Conservation (phyloP, 2,113 vertebrate species). For the Psettodes erumei region DNA sequence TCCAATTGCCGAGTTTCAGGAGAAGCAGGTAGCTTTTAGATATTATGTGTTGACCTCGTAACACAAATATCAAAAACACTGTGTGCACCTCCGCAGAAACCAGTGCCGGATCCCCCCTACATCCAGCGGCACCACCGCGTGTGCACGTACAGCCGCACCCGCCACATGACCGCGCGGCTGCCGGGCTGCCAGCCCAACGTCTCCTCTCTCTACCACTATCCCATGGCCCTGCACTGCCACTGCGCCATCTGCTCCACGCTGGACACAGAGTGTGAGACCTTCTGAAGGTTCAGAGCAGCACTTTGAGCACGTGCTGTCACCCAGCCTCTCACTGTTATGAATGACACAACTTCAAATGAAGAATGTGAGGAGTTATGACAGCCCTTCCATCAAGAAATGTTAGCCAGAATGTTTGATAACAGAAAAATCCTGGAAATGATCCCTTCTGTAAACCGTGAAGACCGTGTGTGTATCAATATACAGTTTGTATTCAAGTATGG, state of each 20-base stretch:
- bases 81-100: slow-evolving; percentile 68
- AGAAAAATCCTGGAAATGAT: neutral
- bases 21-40: neutral
- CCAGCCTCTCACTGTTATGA: neutral
- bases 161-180: slow-evolving; percentile 74
- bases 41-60: neutral
- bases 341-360: too few relatives aligned
- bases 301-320: neutral
- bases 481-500: neutral
- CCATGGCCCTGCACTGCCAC: slow-evolving; percentile 81
- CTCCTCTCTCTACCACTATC: slow-evolving; percentile 81
- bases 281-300: slow-evolving; percentile 52
- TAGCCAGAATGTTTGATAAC: neutral
- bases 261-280: slow-evolving; percentile 83
- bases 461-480: neutral
- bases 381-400: neutral
- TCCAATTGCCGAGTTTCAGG: neutral
- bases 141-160: slow-evolving; percentile 78
- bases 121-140: slow-evolving; percentile 80
- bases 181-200: slow-evolving; percentile 76
- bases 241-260: slow-evolving; percentile 78
- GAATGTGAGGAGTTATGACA: neutral
- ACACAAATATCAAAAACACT: neutral
- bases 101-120: slow-evolving; percentile 76
- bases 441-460: neutral